Base-by-base conservation (phyloP, 1,140 invertebrate species). In the Protaetia brevitarsis region DNA sequence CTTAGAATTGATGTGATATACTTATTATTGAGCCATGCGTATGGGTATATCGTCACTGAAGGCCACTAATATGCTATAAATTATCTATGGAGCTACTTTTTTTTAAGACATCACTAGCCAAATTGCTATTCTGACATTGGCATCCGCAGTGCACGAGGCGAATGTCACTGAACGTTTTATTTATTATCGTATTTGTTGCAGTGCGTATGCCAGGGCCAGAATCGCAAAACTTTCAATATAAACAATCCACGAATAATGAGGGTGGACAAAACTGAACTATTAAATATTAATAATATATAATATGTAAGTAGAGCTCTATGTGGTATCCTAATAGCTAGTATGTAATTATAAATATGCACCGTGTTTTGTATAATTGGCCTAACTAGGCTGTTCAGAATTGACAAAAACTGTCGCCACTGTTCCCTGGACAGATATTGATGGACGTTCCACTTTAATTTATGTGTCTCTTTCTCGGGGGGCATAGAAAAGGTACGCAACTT, bases 401-500 rank as follows among this genome's bases (percentile, higher is more conserved):
- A n/a, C 59, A 36, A 26, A 36, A 61, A 61, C 29, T 30, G 30
- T 61, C 59, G 59, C 30, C 59, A 26, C 29, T 66, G 64, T 45
- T 64, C 63, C 63, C 63, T 57, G 13, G 23, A 19, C 58, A 37
- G 36, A 45, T 64, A 27, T 64, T 19, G 51, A 64, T 34, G 63
- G 51, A 64, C 45, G 45, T 57, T 64, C 30, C 28, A 51, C 10
- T 66, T 23, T 66, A 60, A 45, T 28, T 10, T 41, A 31, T 60
- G 36, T 60, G 51, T 37, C 19, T 19, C 36, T 45, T 57, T 7
- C 30, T 21, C 26, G 10, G 23, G 16, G 57, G 45, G 57, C 29
- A 66, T 66, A 66, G 34, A 31, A 66, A 65, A 66, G 64, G 64
- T 66, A 66, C 64, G 56, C 64, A 66, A 64, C 58, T 29, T 23